A percentile compares a stretch with the other conserved stretches of the same genome.
These are phyloP conservation scores for Triplophysa yarkandensis DNA, from an alignment of 2,797 vertebrate genomes.

Conservation along the genomic window DNA sequence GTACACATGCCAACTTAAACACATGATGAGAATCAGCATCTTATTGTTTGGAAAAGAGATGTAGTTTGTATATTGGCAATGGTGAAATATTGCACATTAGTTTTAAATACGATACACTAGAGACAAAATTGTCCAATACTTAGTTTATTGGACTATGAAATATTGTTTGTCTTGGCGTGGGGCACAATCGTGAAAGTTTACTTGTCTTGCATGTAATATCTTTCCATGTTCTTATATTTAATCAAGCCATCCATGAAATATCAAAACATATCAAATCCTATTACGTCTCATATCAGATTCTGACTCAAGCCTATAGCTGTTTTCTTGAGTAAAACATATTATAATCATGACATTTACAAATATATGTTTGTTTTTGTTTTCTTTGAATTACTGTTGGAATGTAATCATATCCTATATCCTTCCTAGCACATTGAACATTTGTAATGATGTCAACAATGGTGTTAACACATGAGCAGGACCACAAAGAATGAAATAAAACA, in stretches of 20 bases:
- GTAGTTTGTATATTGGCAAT: constrained; percentile 27
- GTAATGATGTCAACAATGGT: constrained; percentile 56
- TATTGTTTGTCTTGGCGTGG: constrained; percentile 25
- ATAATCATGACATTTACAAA: constrained; percentile 13
- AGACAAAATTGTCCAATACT: neutral
- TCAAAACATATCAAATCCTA: neutral
- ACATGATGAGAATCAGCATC: constrained; percentile 23
- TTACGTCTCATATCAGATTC: constrained; percentile 9
- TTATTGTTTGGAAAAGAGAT: constrained; percentile 24
- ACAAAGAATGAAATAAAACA: too few species aligned
- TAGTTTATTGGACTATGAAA: constrained; percentile 20
- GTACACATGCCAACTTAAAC: neutral
- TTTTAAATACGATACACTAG: neutral
- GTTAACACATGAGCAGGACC: neutral
- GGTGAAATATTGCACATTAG: constrained; percentile 27
- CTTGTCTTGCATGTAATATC: constrained; percentile 7
- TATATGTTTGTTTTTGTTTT: neutral
- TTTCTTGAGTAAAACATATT: neutral
- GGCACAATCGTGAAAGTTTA: constrained; percentile 31
- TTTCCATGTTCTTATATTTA: constrained; percentile 5
- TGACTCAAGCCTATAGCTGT: neutral
- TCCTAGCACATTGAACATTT: constrained; percentile 56
- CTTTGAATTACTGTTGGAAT: constrained; percentile 46
- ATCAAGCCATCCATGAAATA: constrained; percentile 10
- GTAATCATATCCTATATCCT: constrained; percentile 38